Evolutionary conservation across 1,140 invertebrate species (phyloP), one percentile per base, ranked within the genome.

Genomic region (Bombus affinis): DNA sequence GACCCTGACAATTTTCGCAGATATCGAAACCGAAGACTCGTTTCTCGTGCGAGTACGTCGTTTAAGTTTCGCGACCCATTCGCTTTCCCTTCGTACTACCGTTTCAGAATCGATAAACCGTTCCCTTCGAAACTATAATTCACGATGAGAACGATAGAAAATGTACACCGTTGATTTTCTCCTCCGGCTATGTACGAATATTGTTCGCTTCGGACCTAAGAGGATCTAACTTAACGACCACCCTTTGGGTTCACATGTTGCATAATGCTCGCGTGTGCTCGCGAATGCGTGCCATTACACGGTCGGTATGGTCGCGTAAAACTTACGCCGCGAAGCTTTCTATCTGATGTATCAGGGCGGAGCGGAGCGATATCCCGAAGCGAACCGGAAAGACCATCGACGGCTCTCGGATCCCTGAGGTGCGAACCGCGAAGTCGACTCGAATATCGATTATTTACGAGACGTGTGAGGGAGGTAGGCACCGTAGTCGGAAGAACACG

Each of bases 391-490:
- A 65, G 44, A 22, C 35, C 37, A n/a, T 57, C 42, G 42, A 28
- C 18, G 74, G 53, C 74, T 86, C 72, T 77, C 57, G 68, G 39
- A 82, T 82, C 59, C 66, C 44, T 57, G 68, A 88, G 86, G 87
- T 85, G 81, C 76, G 72, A 88, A 89, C 78, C 79, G 66, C 68
- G 86, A 88, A 77, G n/a, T 62, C 39, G 72, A 66, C 70, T 74
- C 66, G 78, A 88, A 86, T 83, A 80, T 86, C 84, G 84, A 89
- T 86, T 86, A 89, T 89, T 89, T 62, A 65, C 70, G 82, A 73
- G 37, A 25, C 59, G 32, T 2, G 4, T 28, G 47, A 32, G 39
- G 42, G 32, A 8, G 39, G 42, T 28, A 18, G 5, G 28, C 28
- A 70, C 47, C 37, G 37, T n/a, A 22, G 44, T 37, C 32, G 65